Percentiles rank a stretch among this genome's conserved stretches.
These are phyloP conservation scores for Lepus timidus DNA, from an alignment of 2,113 vertebrate species.

Conservation along the genomic window DNA sequence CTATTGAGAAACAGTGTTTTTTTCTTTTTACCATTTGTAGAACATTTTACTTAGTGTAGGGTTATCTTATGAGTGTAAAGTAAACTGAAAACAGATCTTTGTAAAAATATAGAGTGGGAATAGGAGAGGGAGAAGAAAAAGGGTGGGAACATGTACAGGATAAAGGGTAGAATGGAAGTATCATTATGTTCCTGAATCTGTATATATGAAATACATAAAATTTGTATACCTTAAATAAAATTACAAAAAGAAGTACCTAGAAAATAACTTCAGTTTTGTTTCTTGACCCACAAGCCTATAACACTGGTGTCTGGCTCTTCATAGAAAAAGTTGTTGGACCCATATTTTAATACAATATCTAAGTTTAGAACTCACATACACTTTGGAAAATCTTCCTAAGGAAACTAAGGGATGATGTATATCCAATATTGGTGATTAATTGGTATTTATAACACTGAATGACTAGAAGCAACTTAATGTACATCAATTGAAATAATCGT, in stretches of 20 bases:
- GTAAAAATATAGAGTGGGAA: too few species aligned
- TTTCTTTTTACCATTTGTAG: too few species aligned
- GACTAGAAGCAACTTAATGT: not conserved
- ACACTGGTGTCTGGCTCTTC: slow-evolving; percentile 22
- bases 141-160: too few species aligned
- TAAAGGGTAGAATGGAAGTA: too few species aligned
- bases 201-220: too few species aligned
- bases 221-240: too few species aligned
- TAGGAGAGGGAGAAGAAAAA: too few species aligned
- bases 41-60: too few species aligned
- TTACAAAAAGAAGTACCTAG: not conserved
- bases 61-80: too few species aligned
- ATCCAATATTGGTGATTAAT: not conserved
- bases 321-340: not conserved
- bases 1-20: too few species aligned
- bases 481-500: not conserved
- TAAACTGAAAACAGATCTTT: too few species aligned
- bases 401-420: slow-evolving; percentile 22
- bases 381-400: slow-evolving; percentile 5
- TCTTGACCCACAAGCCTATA: slow-evolving; percentile 24
- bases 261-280: slow-evolving; percentile 57
- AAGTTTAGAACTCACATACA: slow-evolving; percentile 31
- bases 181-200: too few species aligned
- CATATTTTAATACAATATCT: slow-evolving; percentile 49
- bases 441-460: slow-evolving; percentile 30